phyloP scores from a whole-genome alignment of 2,113 vertebrate genomes.

The Corythoichthys haematopterus region DNA sequence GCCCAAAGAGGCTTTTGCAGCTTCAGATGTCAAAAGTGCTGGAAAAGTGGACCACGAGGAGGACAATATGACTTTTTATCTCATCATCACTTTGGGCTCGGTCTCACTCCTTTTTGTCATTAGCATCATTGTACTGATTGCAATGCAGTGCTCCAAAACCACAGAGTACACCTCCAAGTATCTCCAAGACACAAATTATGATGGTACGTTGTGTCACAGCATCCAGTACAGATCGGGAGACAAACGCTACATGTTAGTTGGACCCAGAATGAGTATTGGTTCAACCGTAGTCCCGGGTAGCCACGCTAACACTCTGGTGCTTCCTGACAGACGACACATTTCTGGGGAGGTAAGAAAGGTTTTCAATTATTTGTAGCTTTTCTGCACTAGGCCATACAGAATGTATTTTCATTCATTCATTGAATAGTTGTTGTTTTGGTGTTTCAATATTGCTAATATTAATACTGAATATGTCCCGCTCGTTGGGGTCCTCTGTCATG shows the following conservation, averaged over 20 bases:
- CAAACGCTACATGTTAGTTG: constrained; percentile 36
- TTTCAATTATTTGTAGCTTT: too few relatives aligned
- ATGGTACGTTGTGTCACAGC: constrained; percentile 16
- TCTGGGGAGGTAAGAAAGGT: constrained; percentile 37
- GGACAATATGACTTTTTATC: constrained; percentile 20
- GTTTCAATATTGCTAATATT: too few relatives aligned
- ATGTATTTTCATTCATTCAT: too few relatives aligned
- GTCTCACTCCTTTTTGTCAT: constrained; percentile 45
- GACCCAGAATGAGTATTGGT: constrained; percentile 53
- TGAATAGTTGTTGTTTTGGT: too few relatives aligned
- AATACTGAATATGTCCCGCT: too few relatives aligned
- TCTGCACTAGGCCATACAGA: too few relatives aligned
- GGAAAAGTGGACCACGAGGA: constrained; percentile 7
- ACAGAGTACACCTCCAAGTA: constrained; percentile 54
- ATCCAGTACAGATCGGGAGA: constrained; percentile 45
- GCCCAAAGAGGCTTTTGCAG: constrained; percentile 34
- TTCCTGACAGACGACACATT: constrained; percentile 7
- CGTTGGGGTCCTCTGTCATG: too few relatives aligned
- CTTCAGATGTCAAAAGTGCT: constrained; percentile 22
- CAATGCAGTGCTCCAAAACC: constrained; percentile 54
- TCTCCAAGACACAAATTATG: constrained; percentile 6
- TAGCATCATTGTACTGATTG: constrained; percentile 45
- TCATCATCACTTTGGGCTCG: constrained; percentile 44
- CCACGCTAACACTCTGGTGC: constrained; percentile 49
- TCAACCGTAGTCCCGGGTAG: background rate